These are phyloP conservation scores for Argya squamiceps DNA, from an alignment of 2,797 vertebrate genomes.

Conservation along the genomic window DNA sequence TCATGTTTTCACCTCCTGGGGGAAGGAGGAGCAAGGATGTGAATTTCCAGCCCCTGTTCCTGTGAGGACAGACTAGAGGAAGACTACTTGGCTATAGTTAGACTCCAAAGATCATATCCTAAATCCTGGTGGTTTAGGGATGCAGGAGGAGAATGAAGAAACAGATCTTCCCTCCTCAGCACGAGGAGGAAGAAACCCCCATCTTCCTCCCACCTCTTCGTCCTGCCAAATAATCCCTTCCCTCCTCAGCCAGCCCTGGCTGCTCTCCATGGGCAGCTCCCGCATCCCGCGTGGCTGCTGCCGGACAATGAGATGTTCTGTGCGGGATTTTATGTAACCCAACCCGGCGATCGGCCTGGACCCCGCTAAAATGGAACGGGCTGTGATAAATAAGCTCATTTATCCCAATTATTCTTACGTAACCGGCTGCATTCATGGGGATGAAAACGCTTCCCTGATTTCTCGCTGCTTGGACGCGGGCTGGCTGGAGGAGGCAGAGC, in stretches of 20 bases:
- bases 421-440: conserved; percentile 37
- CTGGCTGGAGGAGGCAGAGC: background rate
- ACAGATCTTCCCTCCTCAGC: background rate
- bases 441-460: conserved; percentile 36
- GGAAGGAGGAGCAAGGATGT: background rate
- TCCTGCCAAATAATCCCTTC: background rate
- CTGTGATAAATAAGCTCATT: conserved; percentile 60
- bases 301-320: conserved; percentile 48
- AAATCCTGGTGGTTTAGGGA: background rate
- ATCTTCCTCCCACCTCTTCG: background rate
- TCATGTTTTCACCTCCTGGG: background rate
- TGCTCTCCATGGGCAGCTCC: background rate
- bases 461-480: background rate
- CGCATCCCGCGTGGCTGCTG: background rate
- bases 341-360: background rate
- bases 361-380: background rate
- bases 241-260: background rate
- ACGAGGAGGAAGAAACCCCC: rapidly evolving
- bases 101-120: background rate
- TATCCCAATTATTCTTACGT: conserved; percentile 64
- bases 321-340: conserved; percentile 49
- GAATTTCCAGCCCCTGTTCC: background rate
- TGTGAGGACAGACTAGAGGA: background rate
- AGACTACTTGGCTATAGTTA: background rate
- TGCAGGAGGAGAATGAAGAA: background rate